Base-by-base conservation (phyloP, 1,140 invertebrate genomes). In the Leptinotarsa lineolata region DNA sequence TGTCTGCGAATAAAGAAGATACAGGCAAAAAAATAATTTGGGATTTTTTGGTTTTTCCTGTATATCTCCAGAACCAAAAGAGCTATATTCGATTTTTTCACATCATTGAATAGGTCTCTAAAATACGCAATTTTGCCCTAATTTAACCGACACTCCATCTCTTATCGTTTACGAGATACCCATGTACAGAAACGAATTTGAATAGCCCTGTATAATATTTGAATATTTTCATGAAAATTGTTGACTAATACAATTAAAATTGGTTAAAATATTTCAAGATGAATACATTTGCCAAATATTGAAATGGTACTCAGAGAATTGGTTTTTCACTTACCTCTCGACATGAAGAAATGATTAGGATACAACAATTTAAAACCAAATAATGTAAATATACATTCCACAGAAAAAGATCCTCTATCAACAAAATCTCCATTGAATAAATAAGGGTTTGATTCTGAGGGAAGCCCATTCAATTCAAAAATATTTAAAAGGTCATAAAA, bases 391-490 rank as follows among this genome's bases (percentile, higher is more conserved):
- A 99, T 99, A 85, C 97, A 99, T 86, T 99, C 98, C 24, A 99
- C 97, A 20, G 97, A 99, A 86, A 99, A 99, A 0, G 97, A 98
- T 13, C 98, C 98, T 87, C 98, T 88, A 85, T 99, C 98, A 59
- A 99, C 98, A 87, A 99, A 99, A 87, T 99, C 98, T 76, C 97
- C 97, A 88, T 98, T 99, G 85, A 99, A 99, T 77, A 98, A 87
- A 88, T 99, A 99, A 74, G 98, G 97, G 88, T 99, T 99, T 59
- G 89, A 91, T 83, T 94, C 91, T 13, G 95, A 97, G 15, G 98
- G 98, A 58, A 97, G 85, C 13, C 97, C 98, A 87, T 99, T 99
- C 58, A 99, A 87, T 82, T 97, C 89, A 87, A 99, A 99, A 78
- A 99, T 98, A 86, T 99, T 98, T 87, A 98, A 90, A 63, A 99